Evolutionary conservation across 2,113 vertebrate genomes (phyloP).

Genomic region (Pterophyllum scalare): DNA sequence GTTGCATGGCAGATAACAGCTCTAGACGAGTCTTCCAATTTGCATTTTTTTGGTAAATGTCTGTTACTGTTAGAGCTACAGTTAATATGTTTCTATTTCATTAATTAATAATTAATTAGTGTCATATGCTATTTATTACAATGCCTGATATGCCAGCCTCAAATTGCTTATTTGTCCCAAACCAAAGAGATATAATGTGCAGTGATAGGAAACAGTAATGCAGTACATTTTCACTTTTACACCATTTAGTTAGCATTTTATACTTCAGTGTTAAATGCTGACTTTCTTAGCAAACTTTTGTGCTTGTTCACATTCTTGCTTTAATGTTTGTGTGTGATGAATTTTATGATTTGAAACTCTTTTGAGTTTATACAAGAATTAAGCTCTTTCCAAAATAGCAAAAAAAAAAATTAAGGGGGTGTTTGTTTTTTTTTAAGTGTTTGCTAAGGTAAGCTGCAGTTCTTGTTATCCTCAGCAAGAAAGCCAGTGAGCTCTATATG

Average conservation of each 20-base stretch:
- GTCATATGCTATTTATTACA: background rate
- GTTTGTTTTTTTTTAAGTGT: background rate
- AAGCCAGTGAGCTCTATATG: background rate
- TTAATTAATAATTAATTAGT: background rate
- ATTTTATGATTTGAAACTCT: background rate
- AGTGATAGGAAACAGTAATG: background rate
- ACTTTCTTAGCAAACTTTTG: background rate
- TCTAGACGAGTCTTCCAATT: background rate
- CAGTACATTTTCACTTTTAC: background rate
- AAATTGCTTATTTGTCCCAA: background rate
- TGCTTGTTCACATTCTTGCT: background rate
- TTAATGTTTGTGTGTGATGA: background rate
- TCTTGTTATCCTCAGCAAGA: background rate
- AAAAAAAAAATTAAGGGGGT: background rate
- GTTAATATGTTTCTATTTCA: background rate
- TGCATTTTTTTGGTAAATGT: background rate
- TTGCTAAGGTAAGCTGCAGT: background rate
- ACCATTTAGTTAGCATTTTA: too few relatives aligned
- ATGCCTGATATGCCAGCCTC: background rate
- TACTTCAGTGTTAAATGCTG: background rate
- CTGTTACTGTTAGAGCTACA: background rate
- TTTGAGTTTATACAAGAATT: background rate
- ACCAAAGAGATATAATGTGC: background rate
- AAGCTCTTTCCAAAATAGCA: background rate
- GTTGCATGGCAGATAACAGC: constrained; percentile 13